These are phyloP conservation scores for Cettia cetti DNA, from an alignment of 2,113 vertebrate species.

Conservation along the genomic window DNA sequence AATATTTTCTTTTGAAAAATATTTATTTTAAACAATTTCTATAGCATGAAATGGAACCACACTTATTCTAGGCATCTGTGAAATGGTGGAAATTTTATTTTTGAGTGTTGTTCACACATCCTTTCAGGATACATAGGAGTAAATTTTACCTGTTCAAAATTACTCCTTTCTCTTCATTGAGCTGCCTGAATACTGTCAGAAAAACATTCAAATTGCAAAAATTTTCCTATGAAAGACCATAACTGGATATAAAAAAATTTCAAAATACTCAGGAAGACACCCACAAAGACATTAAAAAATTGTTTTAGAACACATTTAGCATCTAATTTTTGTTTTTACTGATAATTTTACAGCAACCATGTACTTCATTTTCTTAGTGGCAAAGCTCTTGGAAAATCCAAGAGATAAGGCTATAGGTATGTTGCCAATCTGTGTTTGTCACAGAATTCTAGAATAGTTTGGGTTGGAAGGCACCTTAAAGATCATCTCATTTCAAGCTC, in stretches of 20 bases:
- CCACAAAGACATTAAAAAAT: background rate
- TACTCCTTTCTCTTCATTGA: background rate
- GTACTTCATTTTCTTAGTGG: background rate
- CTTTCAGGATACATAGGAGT: background rate
- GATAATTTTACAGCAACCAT: background rate
- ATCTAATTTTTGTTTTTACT: background rate
- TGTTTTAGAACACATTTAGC: background rate
- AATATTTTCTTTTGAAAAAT: background rate
- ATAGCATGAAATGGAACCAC: background rate
- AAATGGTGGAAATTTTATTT: background rate
- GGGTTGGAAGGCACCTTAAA: background rate
- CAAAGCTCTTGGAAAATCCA: background rate
- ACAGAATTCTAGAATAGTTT: background rate
- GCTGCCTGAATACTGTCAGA: background rate
- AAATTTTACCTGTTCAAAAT: background rate
- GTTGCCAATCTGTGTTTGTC: background rate
- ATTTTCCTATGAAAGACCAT: background rate
- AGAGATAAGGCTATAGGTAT: background rate
- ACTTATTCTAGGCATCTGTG: background rate
- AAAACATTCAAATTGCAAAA: background rate
- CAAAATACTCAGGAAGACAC: background rate
- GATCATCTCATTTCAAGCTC: background rate
- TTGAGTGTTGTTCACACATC: background rate
- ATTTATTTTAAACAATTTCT: background rate
- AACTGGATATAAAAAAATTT: background rate